Evolutionary conservation across 2,113 vertebrate genomes (phyloP).

Genomic region (Zosterops hypoxanthus): DNA sequence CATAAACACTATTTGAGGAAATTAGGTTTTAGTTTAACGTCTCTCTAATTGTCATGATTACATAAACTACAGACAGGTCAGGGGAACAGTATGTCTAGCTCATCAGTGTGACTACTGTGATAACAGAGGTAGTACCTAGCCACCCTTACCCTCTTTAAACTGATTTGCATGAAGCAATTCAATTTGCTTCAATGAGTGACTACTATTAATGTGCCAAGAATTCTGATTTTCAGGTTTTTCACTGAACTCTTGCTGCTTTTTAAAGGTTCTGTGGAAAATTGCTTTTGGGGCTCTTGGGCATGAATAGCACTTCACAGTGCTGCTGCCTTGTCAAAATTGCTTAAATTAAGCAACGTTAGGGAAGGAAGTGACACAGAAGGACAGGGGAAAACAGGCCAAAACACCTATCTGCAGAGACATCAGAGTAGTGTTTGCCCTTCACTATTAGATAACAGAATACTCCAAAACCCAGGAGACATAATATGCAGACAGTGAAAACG

Average conservation of each 20-base stretch:
- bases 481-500: neutral
- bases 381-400: neutral
- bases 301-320: neutral
- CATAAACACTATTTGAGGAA: neutral
- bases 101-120: neutral
- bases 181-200: slow-evolving; percentile 14
- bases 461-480: neutral
- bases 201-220: slow-evolving; percentile 9
- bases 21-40: neutral
- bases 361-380: neutral
- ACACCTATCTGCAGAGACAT: neutral
- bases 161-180: slow-evolving; percentile 14
- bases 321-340: neutral
- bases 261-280: neutral
- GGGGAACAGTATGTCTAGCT: neutral
- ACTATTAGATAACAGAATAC: neutral
- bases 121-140: neutral
- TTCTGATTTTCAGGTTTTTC: neutral
- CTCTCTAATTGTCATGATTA: neutral
- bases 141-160: neutral
- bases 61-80: neutral
- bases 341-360: neutral
- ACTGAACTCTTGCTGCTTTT: neutral
- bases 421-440: neutral
- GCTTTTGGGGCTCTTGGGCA: neutral